A percentile compares a stretch with the other conserved stretches of the same genome.
These are phyloP conservation scores for Oxyura jamaicensis DNA, from an alignment of 2,113 vertebrate genomes.

Conservation along the genomic window DNA sequence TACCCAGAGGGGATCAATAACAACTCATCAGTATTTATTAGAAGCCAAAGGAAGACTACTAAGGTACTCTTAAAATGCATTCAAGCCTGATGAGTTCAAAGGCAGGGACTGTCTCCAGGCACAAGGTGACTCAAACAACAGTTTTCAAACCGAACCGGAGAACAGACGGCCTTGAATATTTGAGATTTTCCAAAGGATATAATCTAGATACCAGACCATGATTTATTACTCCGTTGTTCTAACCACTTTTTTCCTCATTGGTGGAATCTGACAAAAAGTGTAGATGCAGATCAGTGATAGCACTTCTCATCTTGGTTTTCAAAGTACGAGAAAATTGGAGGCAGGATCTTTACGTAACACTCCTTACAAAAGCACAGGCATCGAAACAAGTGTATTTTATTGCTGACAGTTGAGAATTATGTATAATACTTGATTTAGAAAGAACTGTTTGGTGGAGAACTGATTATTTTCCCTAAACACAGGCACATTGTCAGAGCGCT, in stretches of 20 bases:
- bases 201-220: not conserved
- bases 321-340: not conserved
- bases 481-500: not conserved
- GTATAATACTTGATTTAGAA: not conserved
- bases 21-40: constrained; percentile 25
- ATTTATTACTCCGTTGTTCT: not conserved
- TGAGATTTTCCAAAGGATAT: not conserved
- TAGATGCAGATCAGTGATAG: not conserved
- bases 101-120: not conserved
- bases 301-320: not conserved
- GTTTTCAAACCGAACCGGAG: not conserved
- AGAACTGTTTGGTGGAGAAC: not conserved
- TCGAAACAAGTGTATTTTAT: not conserved
- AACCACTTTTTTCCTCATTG: not conserved
- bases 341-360: not conserved
- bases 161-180: rapidly evolving
- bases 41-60: not conserved
- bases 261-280: not conserved
- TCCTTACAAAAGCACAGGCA: not conserved
- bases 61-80: not conserved
- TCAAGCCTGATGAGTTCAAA: constrained; percentile 10
- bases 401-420: not conserved
- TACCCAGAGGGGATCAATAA: constrained; percentile 60
- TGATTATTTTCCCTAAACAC: not conserved
- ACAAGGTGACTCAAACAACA: constrained; percentile 16